Evolutionary conservation across 1,140 invertebrate genomes (phyloP).

Genomic region (Akabosia matsudoensis): DNA sequence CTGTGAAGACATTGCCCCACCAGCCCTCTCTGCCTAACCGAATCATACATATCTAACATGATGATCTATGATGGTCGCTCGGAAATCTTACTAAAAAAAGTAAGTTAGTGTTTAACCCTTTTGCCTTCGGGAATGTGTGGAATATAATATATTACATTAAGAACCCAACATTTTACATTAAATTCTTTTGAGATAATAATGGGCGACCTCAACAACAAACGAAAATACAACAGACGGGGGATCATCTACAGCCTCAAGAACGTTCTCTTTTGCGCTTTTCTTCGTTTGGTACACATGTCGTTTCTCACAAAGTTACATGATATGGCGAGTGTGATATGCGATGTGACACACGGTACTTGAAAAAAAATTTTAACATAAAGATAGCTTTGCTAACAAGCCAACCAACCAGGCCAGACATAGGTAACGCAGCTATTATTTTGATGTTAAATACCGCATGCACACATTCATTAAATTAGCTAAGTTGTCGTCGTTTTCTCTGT

Average conservation of each 20-base stretch:
- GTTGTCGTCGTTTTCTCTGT: constrained; percentile 15
- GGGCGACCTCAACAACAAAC: neutral
- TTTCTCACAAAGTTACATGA: constrained; percentile 14
- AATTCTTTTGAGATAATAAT: neutral
- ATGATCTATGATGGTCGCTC: neutral
- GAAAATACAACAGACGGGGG: neutral
- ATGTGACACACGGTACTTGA: constrained; percentile 11
- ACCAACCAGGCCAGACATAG: constrained; percentile 7
- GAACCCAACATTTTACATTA: neutral
- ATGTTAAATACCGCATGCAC: constrained; percentile 10
- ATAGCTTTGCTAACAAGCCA: constrained; percentile 10
- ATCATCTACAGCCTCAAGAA: neutral
- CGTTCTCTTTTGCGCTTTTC: neutral
- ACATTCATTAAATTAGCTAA: constrained; percentile 22
- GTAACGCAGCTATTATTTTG: neutral
- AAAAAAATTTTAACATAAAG: neutral
- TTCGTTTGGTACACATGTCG: neutral
- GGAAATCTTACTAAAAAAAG: neutral
- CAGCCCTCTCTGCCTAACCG: neutral
- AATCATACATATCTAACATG: neutral
- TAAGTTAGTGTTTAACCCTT: neutral
- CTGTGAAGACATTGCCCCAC: constrained; percentile 18
- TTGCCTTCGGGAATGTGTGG: neutral
- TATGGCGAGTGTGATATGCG: neutral
- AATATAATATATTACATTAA: neutral